Evolutionary conservation across 2,797 vertebrate species (phyloP).

Genomic region (Alectoris magna): DNA sequence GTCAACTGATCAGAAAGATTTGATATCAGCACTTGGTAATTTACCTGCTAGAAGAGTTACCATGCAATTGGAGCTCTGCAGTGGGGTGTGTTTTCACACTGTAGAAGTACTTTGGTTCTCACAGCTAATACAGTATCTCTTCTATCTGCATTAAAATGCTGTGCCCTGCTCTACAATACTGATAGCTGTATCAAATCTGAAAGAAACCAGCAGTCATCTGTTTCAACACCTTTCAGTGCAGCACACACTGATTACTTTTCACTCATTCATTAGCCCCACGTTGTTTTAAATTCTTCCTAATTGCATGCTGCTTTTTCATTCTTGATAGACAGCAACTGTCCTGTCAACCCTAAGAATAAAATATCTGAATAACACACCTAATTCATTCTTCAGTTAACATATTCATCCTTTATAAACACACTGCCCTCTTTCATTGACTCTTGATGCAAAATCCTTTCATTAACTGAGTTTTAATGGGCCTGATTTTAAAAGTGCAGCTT

Average conservation of each 20-base stretch:
- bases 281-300: slow-evolving; percentile 46
- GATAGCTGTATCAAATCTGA: slow-evolving; percentile 29
- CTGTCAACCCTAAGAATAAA: slow-evolving; percentile 19
- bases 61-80: background rate
- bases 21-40: slow-evolving; percentile 17
- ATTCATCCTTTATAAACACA: background rate
- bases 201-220: slow-evolving; percentile 35
- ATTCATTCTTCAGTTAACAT: slow-evolving; percentile 2
- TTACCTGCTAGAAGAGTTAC: slow-evolving; percentile 9
- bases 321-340: slow-evolving; percentile 19
- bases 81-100: background rate
- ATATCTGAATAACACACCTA: background rate
- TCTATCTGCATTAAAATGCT: background rate
- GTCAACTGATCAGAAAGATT: slow-evolving; percentile 16
- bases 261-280: slow-evolving; percentile 29
- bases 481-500: background rate
- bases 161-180: background rate
- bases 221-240: slow-evolving; percentile 33
- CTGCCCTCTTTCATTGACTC: background rate
- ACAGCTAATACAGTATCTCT: background rate
- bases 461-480: background rate
- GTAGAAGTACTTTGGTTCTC: background rate
- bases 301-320: slow-evolving; percentile 29
- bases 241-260: slow-evolving; percentile 14
- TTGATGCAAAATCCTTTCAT: background rate